These are phyloP conservation scores for Euborellia annulipes DNA, from an alignment of 1,140 invertebrate species.

Conservation along the genomic window DNA sequence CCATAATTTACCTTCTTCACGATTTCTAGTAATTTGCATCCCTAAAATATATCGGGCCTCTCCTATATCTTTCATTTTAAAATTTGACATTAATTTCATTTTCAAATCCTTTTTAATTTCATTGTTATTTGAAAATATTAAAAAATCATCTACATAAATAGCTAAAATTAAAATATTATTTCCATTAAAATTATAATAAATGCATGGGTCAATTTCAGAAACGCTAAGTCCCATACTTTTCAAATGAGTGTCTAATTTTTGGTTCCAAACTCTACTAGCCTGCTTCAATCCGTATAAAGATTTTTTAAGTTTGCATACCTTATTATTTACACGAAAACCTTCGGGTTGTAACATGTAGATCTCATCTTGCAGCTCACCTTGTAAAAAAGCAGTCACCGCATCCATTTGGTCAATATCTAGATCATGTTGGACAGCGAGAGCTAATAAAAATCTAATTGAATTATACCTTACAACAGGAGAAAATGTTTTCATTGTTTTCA, in stretches of 20 bases:
- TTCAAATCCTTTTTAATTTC: slow-evolving; percentile 14
- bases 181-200: slow-evolving; percentile 14
- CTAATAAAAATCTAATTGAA: slow-evolving; percentile 6
- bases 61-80: slow-evolving; percentile 18
- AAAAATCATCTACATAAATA: slow-evolving; percentile 26
- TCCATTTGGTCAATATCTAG: slow-evolving; percentile 5
- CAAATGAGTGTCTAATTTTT: slow-evolving; percentile 9
- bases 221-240: slow-evolving; percentile 12
- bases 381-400: slow-evolving; percentile 8
- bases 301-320: too few species aligned
- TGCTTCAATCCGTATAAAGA: slow-evolving; percentile 18
- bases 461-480: too few species aligned
- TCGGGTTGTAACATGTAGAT: slow-evolving; percentile 15
- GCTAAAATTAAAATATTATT: slow-evolving; percentile 13
- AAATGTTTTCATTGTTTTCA: too few species aligned
- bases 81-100: slow-evolving; percentile 12
- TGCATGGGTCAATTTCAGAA: slow-evolving; percentile 17
- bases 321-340: slow-evolving; percentile 16
- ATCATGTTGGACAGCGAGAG: slow-evolving; percentile 5
- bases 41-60: slow-evolving; percentile 15
- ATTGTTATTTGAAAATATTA: slow-evolving; percentile 17
- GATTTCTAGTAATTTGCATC: slow-evolving; percentile 16
- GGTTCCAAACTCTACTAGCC: slow-evolving; percentile 15
- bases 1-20: slow-evolving; percentile 1
- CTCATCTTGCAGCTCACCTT: slow-evolving; percentile 18